Conservation (phyloP, 1,140 invertebrate species). For the Orchesella cincta region DNA sequence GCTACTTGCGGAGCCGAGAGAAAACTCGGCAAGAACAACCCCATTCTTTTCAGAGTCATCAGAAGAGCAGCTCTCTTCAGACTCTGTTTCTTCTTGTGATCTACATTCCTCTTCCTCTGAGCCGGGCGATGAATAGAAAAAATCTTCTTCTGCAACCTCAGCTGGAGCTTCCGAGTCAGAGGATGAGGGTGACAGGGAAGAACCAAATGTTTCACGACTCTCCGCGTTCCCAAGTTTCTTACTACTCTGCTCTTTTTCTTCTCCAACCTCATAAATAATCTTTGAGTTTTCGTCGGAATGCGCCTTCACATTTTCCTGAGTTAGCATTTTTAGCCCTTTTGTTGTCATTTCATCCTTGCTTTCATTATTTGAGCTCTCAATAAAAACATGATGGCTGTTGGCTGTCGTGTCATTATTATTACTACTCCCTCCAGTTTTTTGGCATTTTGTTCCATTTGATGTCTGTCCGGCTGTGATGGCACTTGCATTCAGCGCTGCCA, state of each 20-base stretch:
- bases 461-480: background rate
- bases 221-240: constrained; percentile 26
- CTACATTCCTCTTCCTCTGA: constrained; percentile 40
- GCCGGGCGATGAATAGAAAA: constrained; percentile 47
- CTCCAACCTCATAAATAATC: constrained; percentile 3
- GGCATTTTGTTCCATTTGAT: background rate
- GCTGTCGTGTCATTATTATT: background rate
- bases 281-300: background rate
- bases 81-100: constrained; percentile 21
- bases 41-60: constrained; percentile 42
- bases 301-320: constrained; percentile 17
- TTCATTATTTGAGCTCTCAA: constrained; percentile 28
- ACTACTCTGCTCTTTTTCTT: constrained; percentile 31
- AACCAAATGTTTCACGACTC: constrained; percentile 25
- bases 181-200: constrained; percentile 31
- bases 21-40: constrained; percentile 47
- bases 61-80: constrained; percentile 41
- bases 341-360: constrained; percentile 25
- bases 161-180: constrained; percentile 40
- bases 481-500: background rate
- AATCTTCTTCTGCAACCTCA: constrained; percentile 50
- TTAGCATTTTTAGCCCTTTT: constrained; percentile 15
- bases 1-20: constrained; percentile 31
- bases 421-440: constrained; percentile 11
- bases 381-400: background rate